A percentile compares a stretch with the other conserved stretches of the same genome.
phyloP scores from a whole-genome alignment of 2,113 vertebrate genomes.

The Dasyprocta punctata region DNA sequence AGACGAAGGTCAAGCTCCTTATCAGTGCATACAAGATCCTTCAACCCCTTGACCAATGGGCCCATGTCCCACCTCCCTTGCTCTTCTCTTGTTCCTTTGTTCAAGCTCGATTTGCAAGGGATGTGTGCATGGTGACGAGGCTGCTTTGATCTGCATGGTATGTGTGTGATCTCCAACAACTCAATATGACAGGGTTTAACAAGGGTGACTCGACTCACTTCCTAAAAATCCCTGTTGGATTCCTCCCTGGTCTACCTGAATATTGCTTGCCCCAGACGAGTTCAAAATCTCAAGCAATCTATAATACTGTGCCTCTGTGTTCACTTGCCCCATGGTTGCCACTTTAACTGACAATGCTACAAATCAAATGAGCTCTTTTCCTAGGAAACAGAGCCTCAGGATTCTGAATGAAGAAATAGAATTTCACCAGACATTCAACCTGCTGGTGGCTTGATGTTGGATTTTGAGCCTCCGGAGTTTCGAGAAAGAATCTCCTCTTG shows the following conservation, averaged over 20 bases:
- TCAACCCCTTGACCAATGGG: accelerated
- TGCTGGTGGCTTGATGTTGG: not conserved
- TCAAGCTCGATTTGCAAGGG: not conserved
- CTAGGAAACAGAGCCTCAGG: not conserved
- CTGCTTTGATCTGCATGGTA: not conserved
- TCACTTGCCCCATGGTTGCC: not conserved
- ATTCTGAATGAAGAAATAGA: not conserved
- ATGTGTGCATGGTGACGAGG: accelerated
- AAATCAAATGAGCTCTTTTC: not conserved
- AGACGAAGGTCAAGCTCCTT: not conserved
- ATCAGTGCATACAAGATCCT: not conserved
- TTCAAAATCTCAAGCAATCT: not conserved
- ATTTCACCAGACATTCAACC: not conserved
- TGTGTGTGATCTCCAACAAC: not conserved
- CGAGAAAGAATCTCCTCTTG: not conserved
- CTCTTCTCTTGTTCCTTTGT: not conserved
- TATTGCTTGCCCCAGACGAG: not conserved
- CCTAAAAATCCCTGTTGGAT: not conserved
- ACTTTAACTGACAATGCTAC: not conserved
- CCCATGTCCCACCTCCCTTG: not conserved
- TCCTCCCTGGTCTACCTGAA: not conserved
- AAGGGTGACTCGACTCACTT: not conserved
- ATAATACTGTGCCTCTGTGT: not conserved
- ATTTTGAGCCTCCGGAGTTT: not conserved
- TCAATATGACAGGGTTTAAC: not conserved